Evolutionary conservation across 2,888 invertebrate genomes (phyloP), one percentile per base, ranked within the genome.

Genomic region (Galerucella pusilla): DNA sequence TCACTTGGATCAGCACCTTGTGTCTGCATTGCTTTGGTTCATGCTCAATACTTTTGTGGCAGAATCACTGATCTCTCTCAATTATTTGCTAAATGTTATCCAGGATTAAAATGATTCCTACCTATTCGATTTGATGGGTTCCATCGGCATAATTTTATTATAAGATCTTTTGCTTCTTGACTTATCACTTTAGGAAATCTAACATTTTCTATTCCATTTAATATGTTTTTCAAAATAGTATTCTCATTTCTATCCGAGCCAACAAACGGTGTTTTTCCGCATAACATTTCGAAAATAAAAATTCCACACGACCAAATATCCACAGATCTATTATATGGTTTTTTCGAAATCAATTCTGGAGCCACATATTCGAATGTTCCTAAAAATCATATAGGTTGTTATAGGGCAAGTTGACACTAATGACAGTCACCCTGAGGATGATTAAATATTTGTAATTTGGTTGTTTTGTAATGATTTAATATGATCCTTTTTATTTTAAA

Each of bases 291-390:
- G 85, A 93, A 96, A 72, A 96, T 92, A 75, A 97, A 91, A 74
- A 97, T 93, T 9, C 96, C 97, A 60, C 97, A 88, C 0, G 97
- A 94, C 97, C 97, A 97, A 87, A 95, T 97, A 87, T 97, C 97
- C 0, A 96, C 96, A 0, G 96, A 93, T 79, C 94, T 93, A 81
- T 93, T 93, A 84, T 94, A 93, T 9, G 92, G 92, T 85, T 93
- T 93, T 88, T 96, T 96, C 25, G 96, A 88, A 64, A 97, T 96
- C 73, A 97, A 94, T 89, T 97, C 95, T 0, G 95, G 95, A 0
- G 94, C 93, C 11, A 95, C 93, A 84, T 95, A 95, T 86, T 97
- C 96, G 0, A 97, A 96, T 0, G 97, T 97, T 11, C 97, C 97
- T 65, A 20, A 42, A 64, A 65, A 11, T 49, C 4, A 12, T 49